Evolutionary conservation across 2,888 invertebrate species (phyloP).

Genomic region (Kuschelorhynchus macadamiae): DNA sequence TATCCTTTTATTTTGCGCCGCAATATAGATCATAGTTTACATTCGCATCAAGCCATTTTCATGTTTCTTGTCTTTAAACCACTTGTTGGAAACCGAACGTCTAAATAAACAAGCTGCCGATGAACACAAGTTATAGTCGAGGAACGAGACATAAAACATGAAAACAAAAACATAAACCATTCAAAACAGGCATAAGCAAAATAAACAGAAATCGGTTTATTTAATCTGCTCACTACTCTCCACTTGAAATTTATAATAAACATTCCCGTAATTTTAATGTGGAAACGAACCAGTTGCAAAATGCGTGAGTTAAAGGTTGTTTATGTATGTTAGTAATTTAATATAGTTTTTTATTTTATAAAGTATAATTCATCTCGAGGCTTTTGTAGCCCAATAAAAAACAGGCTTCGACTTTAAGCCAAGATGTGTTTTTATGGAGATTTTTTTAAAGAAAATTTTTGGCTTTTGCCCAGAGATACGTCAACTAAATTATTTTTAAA

Average conservation of each 20-base stretch:
- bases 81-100: conserved; percentile 30
- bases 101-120: conserved; percentile 40
- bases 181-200: conserved; percentile 43
- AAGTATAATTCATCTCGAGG: no score
- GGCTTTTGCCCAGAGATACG: no score
- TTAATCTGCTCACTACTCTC: conserved; percentile 16
- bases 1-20: no score
- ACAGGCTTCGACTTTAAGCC: no score
- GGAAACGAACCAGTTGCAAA: conserved; percentile 8
- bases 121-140: conserved; percentile 25
- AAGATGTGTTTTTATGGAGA: no score
- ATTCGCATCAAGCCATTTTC: no score
- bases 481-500: no score
- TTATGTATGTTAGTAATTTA: no score
- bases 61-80: neutral
- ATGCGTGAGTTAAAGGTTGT: neutral
- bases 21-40: no score
- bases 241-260: conserved; percentile 41
- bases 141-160: conserved; percentile 45
- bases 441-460: no score
- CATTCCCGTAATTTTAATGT: conserved; percentile 15
- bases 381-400: no score
- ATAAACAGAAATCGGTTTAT: conserved; percentile 42
- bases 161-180: conserved; percentile 48
- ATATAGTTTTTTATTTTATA: no score